Evolutionary conservation across 2,888 invertebrate genomes (phyloP).

Genomic region (Drosophila merina): DNA sequence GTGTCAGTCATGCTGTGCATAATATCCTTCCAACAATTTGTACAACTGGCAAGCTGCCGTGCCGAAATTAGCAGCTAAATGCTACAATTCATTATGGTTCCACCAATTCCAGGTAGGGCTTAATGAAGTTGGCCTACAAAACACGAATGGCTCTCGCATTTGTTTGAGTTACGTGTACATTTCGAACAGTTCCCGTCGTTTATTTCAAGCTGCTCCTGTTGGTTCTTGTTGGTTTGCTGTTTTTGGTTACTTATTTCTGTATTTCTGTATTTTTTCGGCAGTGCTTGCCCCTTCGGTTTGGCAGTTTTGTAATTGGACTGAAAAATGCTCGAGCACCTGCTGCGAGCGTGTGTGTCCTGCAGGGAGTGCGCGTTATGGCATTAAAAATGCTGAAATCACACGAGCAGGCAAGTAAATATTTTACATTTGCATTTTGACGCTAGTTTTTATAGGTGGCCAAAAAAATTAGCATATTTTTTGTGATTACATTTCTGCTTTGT

Average conservation of each 20-base stretch:
- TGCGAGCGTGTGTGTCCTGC: slow-evolving; percentile 36
- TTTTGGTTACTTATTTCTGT: slow-evolving; percentile 3
- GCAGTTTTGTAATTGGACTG: slow-evolving; percentile 69
- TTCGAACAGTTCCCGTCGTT: slow-evolving; percentile 8
- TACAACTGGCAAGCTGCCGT: slow-evolving; percentile 31
- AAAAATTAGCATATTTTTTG: slow-evolving; percentile 73
- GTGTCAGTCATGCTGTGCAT: slow-evolving; percentile 43
- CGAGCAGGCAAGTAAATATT: slow-evolving; percentile 71
- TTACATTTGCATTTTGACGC: slow-evolving; percentile 76
- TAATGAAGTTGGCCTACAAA: slow-evolving; percentile 75
- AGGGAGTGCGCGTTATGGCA: slow-evolving; percentile 49
- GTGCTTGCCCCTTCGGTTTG: slow-evolving; percentile 56
- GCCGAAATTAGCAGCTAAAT: slow-evolving; percentile 53
- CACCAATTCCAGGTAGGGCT: slow-evolving; percentile 37
- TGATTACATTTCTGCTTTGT: slow-evolving; percentile 4
- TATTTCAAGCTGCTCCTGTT: background rate
- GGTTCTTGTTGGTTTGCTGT: slow-evolving; percentile 3
- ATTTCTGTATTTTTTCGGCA: background rate
- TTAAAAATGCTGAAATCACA: slow-evolving; percentile 75
- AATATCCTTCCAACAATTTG: slow-evolving; percentile 43
- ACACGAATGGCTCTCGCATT: slow-evolving; percentile 52
- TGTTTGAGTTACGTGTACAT: slow-evolving; percentile 32
- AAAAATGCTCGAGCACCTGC: slow-evolving; percentile 70
- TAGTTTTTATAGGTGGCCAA: slow-evolving; percentile 61
- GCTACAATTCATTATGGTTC: slow-evolving; percentile 63